phyloP scores from a whole-genome alignment of 2,888 invertebrate species.

The Rambutsinella grinnellia region DNA sequence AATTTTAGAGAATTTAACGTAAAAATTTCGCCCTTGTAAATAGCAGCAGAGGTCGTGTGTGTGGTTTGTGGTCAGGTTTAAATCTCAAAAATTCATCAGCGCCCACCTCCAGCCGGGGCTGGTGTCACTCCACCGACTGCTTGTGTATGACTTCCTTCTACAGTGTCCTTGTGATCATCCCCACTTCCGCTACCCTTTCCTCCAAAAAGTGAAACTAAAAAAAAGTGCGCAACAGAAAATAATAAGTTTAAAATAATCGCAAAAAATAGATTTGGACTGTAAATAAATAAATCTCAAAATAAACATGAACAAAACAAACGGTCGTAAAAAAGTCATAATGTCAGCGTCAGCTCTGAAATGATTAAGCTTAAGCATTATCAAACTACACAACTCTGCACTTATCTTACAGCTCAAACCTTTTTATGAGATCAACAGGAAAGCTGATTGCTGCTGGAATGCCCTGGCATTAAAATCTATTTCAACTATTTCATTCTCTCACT shows the following conservation, averaged over 20 bases:
- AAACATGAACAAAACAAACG: background rate
- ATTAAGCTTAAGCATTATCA: background rate
- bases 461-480: too few species aligned
- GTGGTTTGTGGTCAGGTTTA: too few species aligned
- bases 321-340: background rate
- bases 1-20: too few species aligned
- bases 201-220: slow-evolving; percentile 58
- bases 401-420: background rate
- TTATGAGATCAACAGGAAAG: slow-evolving; percentile 24
- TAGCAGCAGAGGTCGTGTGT: too few species aligned
- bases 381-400: background rate
- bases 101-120: background rate
- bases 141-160: too few species aligned
- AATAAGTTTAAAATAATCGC: slow-evolving; percentile 26
- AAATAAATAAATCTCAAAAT: slow-evolving; percentile 14
- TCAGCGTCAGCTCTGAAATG: background rate
- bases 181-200: background rate
- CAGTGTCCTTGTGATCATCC: background rate
- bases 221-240: slow-evolving; percentile 26
- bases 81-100: too few species aligned
- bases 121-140: background rate
- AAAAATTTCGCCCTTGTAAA: too few species aligned
- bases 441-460: slow-evolving; percentile 20
- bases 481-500: too few species aligned
- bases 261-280: background rate